A percentile compares a stretch with the other conserved stretches of the same genome.
These are phyloP conservation scores for Aphelinus certus DNA, from an alignment of 1,140 invertebrate species.

Conservation along the genomic window DNA sequence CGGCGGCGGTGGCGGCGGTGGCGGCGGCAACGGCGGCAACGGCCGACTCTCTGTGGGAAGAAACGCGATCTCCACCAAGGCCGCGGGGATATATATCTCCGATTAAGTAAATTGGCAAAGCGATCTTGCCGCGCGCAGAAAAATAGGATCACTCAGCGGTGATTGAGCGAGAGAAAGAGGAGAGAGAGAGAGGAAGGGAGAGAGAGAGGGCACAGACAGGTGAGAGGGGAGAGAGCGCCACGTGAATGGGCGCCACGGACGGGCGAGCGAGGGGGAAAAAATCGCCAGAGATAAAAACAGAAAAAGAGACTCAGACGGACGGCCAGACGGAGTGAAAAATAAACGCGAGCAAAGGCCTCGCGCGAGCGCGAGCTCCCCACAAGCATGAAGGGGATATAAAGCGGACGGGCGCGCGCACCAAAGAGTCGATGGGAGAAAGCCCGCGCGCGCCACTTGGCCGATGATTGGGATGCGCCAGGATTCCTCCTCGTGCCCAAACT, in stretches of 20 bases:
- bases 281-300: constrained; percentile 10
- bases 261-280: neutral
- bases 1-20: no score
- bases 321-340: constrained; percentile 14
- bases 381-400: no score
- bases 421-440: no score
- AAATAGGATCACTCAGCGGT: constrained; percentile 1
- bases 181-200: no score
- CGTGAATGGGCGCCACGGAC: no score
- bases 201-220: neutral
- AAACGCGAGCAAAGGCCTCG: neutral
- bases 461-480: no score
- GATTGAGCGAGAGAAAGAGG: no score
- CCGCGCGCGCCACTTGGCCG: no score
- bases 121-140: neutral
- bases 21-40: no score
- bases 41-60: neutral
- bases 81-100: neutral
- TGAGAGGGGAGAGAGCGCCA: neutral
- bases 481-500: no score
- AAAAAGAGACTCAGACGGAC: neutral
- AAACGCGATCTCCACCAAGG: neutral
- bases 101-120: constrained; percentile 1
- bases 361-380: neutral
- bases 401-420: no score